Evolutionary conservation across 2,888 invertebrate genomes (phyloP).

Genomic region (Eupsilia transversa): DNA sequence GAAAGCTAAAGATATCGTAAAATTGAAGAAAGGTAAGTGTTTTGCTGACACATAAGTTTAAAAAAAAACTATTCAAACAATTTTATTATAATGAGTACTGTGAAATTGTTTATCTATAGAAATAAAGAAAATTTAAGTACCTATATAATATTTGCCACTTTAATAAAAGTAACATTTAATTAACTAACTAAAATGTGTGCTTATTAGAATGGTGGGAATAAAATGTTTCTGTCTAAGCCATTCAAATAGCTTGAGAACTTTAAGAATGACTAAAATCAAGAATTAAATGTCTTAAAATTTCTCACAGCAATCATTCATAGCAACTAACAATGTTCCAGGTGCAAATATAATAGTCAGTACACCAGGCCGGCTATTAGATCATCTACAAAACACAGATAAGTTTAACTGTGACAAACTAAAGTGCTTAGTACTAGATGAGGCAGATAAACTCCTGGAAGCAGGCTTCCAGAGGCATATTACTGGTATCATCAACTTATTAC

Average conservation of each 20-base stretch:
- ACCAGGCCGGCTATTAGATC: constrained; percentile 98
- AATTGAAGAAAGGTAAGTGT: constrained; percentile 93
- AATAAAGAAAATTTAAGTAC: not conserved
- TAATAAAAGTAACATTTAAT: not conserved
- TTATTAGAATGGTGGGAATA: not conserved
- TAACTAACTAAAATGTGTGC: not conserved
- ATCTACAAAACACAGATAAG: constrained; percentile 96
- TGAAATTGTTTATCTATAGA: not conserved
- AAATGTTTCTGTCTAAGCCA: fast-evolving
- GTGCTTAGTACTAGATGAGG: constrained; percentile 98
- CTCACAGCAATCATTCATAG: not conserved
- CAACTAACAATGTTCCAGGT: constrained; percentile 84
- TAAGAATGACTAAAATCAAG: not conserved
- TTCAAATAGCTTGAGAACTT: not conserved
- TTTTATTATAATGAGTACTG: not conserved
- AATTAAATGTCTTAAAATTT: not conserved
- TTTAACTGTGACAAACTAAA: constrained; percentile 97
- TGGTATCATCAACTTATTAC: constrained; percentile 96
- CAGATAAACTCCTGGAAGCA: constrained; percentile 98
- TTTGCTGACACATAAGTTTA: not conserved
- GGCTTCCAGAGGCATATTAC: constrained; percentile 99
- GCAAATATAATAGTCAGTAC: constrained; percentile 98
- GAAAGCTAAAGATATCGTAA: constrained; percentile 95
- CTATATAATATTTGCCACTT: not conserved
- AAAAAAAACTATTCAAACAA: not conserved